A percentile compares a stretch with the other conserved stretches of the same genome.
These are phyloP conservation scores for Chloroceryle inda DNA, from an alignment of 2,797 vertebrate genomes.

Conservation along the genomic window DNA sequence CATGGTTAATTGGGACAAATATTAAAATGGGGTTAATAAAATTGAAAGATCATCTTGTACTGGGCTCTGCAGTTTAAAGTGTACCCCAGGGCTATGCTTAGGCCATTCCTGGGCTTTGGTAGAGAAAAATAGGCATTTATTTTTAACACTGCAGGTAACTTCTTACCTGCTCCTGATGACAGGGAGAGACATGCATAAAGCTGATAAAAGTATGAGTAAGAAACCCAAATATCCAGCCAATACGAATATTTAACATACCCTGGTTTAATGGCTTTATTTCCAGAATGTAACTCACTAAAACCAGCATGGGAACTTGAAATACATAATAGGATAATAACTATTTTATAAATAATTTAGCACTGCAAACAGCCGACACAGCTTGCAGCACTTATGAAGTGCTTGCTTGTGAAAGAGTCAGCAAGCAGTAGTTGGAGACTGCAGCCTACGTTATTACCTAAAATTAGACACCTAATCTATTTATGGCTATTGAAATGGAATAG, in stretches of 20 bases:
- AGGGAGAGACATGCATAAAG: neutral
- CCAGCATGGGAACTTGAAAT: neutral
- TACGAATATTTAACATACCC: neutral
- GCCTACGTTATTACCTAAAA: neutral
- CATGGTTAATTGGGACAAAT: neutral
- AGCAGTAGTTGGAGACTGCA: neutral
- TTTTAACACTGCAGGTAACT: neutral
- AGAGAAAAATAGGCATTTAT: neutral
- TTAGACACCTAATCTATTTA: neutral
- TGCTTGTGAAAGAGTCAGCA: neutral
- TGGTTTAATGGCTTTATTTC: neutral
- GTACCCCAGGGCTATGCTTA: neutral
- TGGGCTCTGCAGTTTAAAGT: neutral
- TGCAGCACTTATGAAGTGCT: neutral
- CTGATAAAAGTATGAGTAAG: neutral
- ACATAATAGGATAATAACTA: neutral
- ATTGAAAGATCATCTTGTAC: neutral
- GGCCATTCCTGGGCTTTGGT: neutral
- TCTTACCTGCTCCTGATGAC: neutral
- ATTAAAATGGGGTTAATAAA: neutral
- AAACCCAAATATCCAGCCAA: neutral
- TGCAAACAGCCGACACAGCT: neutral
- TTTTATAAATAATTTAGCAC: conserved; percentile 12
- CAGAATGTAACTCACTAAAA: neutral
- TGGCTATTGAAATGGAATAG: neutral